Evolutionary conservation across 30 jellyfish, hydroid and myxozoan genomes (phyloP).

Genomic region (Chironex yamaguchii): DNA sequence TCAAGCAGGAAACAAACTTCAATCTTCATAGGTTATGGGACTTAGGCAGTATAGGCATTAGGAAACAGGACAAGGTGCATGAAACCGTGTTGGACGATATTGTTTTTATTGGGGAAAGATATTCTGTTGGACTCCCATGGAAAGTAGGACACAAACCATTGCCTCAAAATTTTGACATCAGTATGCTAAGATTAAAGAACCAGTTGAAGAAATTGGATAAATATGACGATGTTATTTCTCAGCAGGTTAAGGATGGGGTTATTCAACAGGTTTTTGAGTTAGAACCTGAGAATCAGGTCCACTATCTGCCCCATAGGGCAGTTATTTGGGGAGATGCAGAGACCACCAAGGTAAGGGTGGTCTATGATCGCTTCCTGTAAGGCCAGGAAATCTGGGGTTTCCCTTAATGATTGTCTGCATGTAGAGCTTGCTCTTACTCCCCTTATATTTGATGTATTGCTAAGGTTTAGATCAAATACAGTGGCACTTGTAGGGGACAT

Average conservation of each 20-base stretch:
- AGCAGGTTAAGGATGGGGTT: conserved; percentile 33
- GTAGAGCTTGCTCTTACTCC: conserved; percentile 34
- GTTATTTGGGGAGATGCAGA: conserved; percentile 33
- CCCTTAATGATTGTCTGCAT: conserved; percentile 62
- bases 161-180: neutral
- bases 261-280: conserved; percentile 15
- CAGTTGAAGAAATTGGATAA: conserved; percentile 16
- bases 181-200: neutral
- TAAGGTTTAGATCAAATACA: conserved; percentile 44
- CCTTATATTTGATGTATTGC: conserved; percentile 22
- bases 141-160: conserved; percentile 10
- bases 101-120: conserved; percentile 11
- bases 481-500: conserved; percentile 3
- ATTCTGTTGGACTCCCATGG: conserved; percentile 30
- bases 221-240: conserved; percentile 3
- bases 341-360: conserved; percentile 45
- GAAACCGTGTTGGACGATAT: conserved; percentile 17
- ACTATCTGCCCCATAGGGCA: conserved; percentile 45
- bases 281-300: conserved; percentile 2
- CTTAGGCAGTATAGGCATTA: conserved; percentile 30
- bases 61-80: conserved; percentile 8
- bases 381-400: conserved; percentile 9
- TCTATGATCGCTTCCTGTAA: conserved; percentile 27
- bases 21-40: conserved; percentile 10
- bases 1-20: too few species aligned